These are phyloP conservation scores for Charadrius vociferus DNA, from an alignment of 2,113 vertebrate species.

Conservation along the genomic window DNA sequence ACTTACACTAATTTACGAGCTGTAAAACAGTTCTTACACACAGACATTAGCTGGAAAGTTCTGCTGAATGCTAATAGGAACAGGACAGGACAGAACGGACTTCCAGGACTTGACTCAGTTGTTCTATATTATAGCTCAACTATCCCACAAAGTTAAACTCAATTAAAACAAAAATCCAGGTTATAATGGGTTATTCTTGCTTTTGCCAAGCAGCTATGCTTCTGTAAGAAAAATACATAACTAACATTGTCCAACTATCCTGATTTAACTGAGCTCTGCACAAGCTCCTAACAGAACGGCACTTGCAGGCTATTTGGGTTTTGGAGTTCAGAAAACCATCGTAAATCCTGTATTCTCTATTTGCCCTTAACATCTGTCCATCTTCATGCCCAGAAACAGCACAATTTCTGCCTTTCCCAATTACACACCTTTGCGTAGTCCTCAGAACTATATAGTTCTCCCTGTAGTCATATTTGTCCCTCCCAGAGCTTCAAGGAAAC, in stretches of 20 bases:
- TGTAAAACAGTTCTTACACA: background rate
- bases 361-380: background rate
- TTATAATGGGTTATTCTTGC: background rate
- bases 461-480: background rate
- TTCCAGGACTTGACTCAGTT: background rate
- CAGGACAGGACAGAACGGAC: background rate
- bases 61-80: background rate
- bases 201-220: background rate
- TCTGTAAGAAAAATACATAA: background rate
- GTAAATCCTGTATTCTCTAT: background rate
- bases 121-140: accelerated
- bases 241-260: background rate
- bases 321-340: background rate
- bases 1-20: background rate
- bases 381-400: background rate
- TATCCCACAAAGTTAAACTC: background rate
- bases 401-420: background rate
- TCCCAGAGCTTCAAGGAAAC: background rate
- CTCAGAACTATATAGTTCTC: background rate
- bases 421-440: background rate
- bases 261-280: background rate
- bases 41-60: background rate
- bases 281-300: background rate
- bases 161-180: background rate
- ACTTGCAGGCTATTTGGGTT: background rate